Base-by-base conservation (phyloP, 1,140 invertebrate genomes). In the Euura lappo region DNA sequence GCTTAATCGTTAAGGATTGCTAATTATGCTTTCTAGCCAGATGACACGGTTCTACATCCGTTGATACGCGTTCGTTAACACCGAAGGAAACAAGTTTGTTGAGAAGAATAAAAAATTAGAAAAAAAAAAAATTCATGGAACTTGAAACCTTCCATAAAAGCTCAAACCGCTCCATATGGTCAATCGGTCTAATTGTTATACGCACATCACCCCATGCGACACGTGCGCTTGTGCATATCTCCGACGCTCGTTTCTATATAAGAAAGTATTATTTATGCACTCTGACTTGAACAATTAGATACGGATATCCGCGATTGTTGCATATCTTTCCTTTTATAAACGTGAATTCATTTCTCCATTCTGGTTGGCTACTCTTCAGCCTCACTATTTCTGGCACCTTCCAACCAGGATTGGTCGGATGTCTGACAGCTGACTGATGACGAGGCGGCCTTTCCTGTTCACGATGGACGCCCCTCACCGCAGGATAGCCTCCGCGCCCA, bases 371-470 rank as follows among this genome's bases (percentile, higher is more conserved):
- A 28, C 28, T 28, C 28, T 28, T 28, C 28, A 28, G 28, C 28
- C 28, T 28, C 28, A 28, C 28, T 8, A 60, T 60, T 60, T 60
- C 51, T 60, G 51, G 51, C 51, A 60, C 51, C 51, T 60, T 60
- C 3, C 51, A 60, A 6, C 77, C 79, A 81, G 85, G 86, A 87
- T 87, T 87, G 86, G 86, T 80, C 78, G 76, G 79, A 79, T 75
- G 81, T 82, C 81, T 85, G 86, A 87, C 86, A 87, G 79, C 86
- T 87, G 86, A 87, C 85, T 85, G 80, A 87, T 87, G 83, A 87
- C 82, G 81, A 87, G 85, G 78, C 85, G 82, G 85, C 84, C 85
- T 83, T 77, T 81, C 77, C 71, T 74, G 69, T 78, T 72, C 77
- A 77, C 72, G 10, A 73, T 76, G 72, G 13, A 72, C 71, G 65